Percentiles rank a stretch among this genome's conserved stretches.
These are phyloP conservation scores for Mus minutoides DNA, from an alignment of 2,797 vertebrate species.

Conservation along the genomic window DNA sequence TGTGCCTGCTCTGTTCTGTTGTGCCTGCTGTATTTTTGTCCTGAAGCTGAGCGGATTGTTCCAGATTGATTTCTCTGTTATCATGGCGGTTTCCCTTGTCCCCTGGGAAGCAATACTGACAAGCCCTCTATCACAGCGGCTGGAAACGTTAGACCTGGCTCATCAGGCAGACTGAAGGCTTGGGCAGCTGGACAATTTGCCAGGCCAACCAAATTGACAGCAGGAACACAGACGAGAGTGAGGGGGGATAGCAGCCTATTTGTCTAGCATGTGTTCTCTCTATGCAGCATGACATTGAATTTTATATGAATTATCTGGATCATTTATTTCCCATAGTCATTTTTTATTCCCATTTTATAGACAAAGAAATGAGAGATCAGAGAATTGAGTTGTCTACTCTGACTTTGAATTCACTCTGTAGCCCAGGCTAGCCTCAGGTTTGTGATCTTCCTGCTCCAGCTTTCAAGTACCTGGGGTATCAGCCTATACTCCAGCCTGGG, in stretches of 20 bases:
- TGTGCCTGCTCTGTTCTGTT: background rate
- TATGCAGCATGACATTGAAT: background rate
- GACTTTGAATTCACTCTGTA: background rate
- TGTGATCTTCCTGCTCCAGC: background rate
- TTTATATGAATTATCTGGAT: background rate
- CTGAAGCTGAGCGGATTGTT: background rate
- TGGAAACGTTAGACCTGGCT: background rate
- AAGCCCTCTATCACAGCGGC: background rate
- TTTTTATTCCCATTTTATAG: background rate
- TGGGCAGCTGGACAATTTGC: background rate
- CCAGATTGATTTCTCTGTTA: background rate
- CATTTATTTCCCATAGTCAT: background rate
- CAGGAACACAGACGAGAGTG: background rate
- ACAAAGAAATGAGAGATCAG: background rate
- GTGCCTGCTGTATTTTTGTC: background rate
- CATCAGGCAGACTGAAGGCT: background rate
- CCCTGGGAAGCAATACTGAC: background rate
- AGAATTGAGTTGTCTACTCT: background rate
- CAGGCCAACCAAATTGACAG: background rate
- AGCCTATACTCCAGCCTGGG: too few relatives aligned
- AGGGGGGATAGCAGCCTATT: accelerated
- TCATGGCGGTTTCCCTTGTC: background rate
- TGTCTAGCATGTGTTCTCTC: accelerated
- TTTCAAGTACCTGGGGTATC: background rate
- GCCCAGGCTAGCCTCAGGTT: background rate